These are phyloP conservation scores for Drosophila anomelani DNA, from an alignment of 2,888 invertebrate genomes.

Conservation along the genomic window DNA sequence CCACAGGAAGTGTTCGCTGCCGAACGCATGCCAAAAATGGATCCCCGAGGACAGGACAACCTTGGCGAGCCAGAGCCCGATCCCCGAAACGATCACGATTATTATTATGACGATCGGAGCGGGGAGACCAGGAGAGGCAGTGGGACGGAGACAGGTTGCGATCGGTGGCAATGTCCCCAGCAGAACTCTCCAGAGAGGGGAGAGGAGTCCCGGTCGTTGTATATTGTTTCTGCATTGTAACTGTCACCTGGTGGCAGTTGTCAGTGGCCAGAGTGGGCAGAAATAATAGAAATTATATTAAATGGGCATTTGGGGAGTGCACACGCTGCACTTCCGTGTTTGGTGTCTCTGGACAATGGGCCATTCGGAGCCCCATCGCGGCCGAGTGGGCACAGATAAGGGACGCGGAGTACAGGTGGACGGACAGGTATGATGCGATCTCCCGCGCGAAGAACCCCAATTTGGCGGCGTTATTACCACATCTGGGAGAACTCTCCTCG, in stretches of 20 bases:
- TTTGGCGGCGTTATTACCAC: conserved; percentile 67
- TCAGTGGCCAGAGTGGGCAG: conserved; percentile 64
- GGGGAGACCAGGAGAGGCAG: conserved; percentile 8
- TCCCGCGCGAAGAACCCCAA: conserved; percentile 54
- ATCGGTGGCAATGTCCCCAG: conserved; percentile 64
- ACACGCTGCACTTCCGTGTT: conserved; percentile 71
- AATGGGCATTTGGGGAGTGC: conserved; percentile 77
- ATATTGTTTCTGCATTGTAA: conserved; percentile 77
- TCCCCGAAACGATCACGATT: conserved; percentile 73
- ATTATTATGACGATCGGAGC: conserved; percentile 74
- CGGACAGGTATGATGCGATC: conserved; percentile 53
- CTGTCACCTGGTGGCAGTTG: conserved; percentile 76
- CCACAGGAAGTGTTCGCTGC: conserved; percentile 75
- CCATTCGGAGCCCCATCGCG: conserved; percentile 52
- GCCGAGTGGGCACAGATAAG: conserved; percentile 2
- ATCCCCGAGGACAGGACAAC: conserved; percentile 72
- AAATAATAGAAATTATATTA: conserved; percentile 79
- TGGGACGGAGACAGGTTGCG: conserved; percentile 20
- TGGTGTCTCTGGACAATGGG: conserved; percentile 67
- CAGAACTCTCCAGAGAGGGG: conserved; percentile 41
- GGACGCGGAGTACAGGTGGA: conserved; percentile 36
- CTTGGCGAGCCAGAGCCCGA: conserved; percentile 62
- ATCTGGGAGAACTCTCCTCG: conserved; percentile 46
- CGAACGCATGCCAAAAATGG: conserved; percentile 77
- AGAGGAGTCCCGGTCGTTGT: conserved; percentile 54